Base-by-base conservation (phyloP, 2,888 invertebrate species). In the Trilocha varians region DNA sequence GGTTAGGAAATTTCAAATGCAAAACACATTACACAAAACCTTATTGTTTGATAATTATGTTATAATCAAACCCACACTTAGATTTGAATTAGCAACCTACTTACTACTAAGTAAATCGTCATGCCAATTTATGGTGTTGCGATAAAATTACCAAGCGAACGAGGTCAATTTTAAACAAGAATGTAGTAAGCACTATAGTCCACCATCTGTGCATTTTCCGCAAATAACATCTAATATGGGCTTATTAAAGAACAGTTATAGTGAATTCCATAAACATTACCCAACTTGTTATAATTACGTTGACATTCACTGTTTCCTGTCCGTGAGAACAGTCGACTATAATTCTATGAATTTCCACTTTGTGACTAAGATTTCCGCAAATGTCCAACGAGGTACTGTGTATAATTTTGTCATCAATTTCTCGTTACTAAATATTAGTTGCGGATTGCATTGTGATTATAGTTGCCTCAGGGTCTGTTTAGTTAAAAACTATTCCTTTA, bases 291-390 rank as follows among this genome's bases (percentile, higher is more conserved):
- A 25, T 25, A 25, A 56, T 53, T 58, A 54, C 9, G 34, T 17
- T 43, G 25, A 25, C 25, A 25, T 62, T 54, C 47, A 49, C 49
- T 42, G 46, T 52, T 55, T 54, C 52, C 57, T 49, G 37, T 52
- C 47, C 53, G 56, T 62, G 61, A 46, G 59, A 59, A 59, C 38
- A 13, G 43, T 39, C 44, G 55, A 61, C 57, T 59, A 57, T 59
- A 45, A 47, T 53, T 42, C 46, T 38, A 49, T 46, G 40, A 40
- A 45, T 50, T 50, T 49, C 40, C 48, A 39, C 17, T 34, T 34
- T 39, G 34, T 14, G 39, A 39, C 39, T 34, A 34, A 39, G 39
- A 34, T 34, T 33, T 39, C 39, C 34, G 39, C 13, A 16, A 34
- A 39, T 39, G 16, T 16, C 3, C n/a, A 39, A 3, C 13, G 14